phyloP scores from a whole-genome alignment of 1,140 invertebrate species.

The Akabosia matsudoensis region DNA sequence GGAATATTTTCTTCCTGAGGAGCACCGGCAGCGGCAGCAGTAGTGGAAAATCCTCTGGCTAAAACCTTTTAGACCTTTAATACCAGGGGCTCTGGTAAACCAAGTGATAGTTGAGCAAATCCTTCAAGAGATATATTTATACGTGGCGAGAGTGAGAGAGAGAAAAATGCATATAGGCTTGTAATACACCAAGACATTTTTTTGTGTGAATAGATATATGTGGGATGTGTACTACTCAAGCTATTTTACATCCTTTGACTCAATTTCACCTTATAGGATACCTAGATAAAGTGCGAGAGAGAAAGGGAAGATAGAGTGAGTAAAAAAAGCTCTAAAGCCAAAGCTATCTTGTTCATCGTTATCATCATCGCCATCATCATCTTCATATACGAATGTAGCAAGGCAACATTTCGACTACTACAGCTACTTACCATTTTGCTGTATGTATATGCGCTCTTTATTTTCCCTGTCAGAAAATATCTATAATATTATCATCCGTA shows the following conservation, averaged over 20 bases:
- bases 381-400: not conserved
- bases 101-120: conserved; percentile 22
- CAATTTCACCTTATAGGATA: not conserved
- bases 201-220: not conserved
- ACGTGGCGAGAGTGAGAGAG: not conserved
- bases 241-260: not conserved
- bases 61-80: conserved; percentile 24
- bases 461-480: not conserved
- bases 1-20: not conserved
- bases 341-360: conserved; percentile 16
- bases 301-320: not conserved
- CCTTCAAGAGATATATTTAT: not conserved
- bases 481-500: not conserved
- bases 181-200: not conserved
- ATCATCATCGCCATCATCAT: conserved; percentile 7
- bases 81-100: conserved; percentile 19
- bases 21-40: too few species aligned
- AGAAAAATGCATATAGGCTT: not conserved
- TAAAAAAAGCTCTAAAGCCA: not conserved
- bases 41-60: conserved; percentile 18
- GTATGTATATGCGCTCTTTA: not conserved
- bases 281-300: not conserved
- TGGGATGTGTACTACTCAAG: not conserved
- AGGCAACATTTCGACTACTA: not conserved
- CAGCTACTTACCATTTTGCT: conserved; percentile 1